A percentile compares a stretch with the other conserved stretches of the same genome.
Evolutionary conservation across 1,140 invertebrate species (phyloP).

Genomic region (Chironomus striatipennis): DNA sequence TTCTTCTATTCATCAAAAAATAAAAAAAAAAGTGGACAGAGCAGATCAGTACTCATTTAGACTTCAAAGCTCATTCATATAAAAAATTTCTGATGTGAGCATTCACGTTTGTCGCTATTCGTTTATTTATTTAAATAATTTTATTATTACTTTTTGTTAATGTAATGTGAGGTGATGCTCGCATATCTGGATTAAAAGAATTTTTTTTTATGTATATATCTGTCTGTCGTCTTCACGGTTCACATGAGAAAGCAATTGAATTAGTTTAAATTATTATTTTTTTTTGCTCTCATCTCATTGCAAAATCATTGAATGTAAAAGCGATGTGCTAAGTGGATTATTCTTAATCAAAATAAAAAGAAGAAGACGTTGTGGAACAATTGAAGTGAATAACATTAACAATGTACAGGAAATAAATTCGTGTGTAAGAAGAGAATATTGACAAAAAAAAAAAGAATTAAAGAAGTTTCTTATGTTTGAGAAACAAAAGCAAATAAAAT

Average conservation of each 20-base stretch:
- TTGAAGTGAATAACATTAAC: background rate
- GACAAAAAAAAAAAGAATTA: background rate
- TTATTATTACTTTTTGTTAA: background rate
- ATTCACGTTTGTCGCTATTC: background rate
- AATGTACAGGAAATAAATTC: slow-evolving; percentile 14
- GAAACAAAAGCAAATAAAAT: background rate
- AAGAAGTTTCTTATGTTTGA: background rate
- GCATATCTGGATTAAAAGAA: background rate
- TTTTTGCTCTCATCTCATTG: background rate
- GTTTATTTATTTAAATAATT: background rate
- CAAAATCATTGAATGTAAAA: background rate
- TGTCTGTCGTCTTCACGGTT: too few species aligned
- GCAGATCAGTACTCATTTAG: background rate
- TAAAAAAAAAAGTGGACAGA: background rate
- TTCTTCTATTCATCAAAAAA: background rate
- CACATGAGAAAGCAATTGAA: too few species aligned
- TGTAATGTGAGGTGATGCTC: background rate
- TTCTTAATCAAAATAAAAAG: background rate
- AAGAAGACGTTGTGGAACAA: background rate
- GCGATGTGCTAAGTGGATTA: slow-evolving; percentile 1
- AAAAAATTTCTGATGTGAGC: background rate
- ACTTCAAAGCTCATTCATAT: slow-evolving; percentile 6
- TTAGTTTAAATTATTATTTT: too few species aligned
- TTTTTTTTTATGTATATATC: background rate
- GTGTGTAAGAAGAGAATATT: background rate